These are phyloP conservation scores for Caenorhabditis remanei DNA, from an alignment of 1,140 invertebrate species.

Conservation along the genomic window DNA sequence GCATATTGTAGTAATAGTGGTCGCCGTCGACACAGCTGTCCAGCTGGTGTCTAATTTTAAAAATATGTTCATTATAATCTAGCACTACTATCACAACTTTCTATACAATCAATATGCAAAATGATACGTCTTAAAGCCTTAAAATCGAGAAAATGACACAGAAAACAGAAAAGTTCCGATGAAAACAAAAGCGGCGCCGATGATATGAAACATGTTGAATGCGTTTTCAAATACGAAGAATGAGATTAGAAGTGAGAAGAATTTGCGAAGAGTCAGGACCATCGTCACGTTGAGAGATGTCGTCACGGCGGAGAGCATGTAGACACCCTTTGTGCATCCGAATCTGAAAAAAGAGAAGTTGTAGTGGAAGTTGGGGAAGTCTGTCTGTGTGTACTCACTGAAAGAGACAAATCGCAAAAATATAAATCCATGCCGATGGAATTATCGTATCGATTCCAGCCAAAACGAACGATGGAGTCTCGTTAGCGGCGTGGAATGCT, in stretches of 20 bases:
- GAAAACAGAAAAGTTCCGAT: constrained; percentile 91
- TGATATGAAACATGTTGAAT: constrained; percentile 91
- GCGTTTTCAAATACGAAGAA: constrained; percentile 94
- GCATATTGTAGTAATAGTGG: background rate
- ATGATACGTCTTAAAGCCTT: background rate
- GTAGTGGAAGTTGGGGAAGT: constrained; percentile 3
- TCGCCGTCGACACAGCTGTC: too few relatives aligned
- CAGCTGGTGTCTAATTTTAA: too few relatives aligned
- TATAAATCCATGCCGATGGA: constrained; percentile 53
- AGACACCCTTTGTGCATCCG: constrained; percentile 92
- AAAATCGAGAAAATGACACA: constrained; percentile 78
- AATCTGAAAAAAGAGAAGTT: constrained; percentile 80
- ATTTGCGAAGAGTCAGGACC: constrained; percentile 95
- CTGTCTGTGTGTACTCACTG: constrained; percentile 63
- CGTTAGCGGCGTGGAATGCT: constrained; percentile 38
- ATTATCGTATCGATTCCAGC: constrained; percentile 6
- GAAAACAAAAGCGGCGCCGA: constrained; percentile 91
- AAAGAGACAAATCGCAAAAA: constrained; percentile 64
- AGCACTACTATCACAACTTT: too few relatives aligned
- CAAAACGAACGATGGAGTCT: constrained; percentile 14
- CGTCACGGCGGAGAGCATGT: constrained; percentile 92
- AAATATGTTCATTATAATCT: too few relatives aligned
- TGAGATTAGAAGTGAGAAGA: constrained; percentile 91
- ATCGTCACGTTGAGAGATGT: constrained; percentile 92
- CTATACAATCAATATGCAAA: too few relatives aligned